Evolutionary conservation across 1,140 invertebrate species (phyloP).

Genomic region (Scaptomyza pallida): DNA sequence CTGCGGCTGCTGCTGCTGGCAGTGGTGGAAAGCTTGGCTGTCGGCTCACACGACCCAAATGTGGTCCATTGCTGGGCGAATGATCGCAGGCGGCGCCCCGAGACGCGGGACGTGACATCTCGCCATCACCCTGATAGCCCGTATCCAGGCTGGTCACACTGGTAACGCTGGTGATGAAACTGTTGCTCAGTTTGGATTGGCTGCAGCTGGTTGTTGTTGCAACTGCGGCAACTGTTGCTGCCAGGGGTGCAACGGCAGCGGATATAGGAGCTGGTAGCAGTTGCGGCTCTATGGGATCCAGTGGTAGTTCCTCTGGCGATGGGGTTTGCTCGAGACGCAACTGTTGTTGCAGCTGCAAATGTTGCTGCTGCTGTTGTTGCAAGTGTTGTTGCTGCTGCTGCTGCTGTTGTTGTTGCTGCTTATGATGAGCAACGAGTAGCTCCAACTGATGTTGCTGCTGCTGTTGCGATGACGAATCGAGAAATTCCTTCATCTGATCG

Average conservation of each 20-base stretch:
- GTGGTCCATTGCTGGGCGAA: slow-evolving; percentile 85
- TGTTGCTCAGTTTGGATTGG: slow-evolving; percentile 86
- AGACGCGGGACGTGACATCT: slow-evolving; percentile 91
- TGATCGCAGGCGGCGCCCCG: slow-evolving; percentile 89
- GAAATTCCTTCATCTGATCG: slow-evolving; percentile 90
- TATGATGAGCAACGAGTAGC: slow-evolving; percentile 73
- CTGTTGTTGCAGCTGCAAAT: slow-evolving; percentile 60
- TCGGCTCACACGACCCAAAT: slow-evolving; percentile 65
- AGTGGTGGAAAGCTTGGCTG: slow-evolving; percentile 78
- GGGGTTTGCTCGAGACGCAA: slow-evolving; percentile 89
- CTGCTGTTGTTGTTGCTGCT: slow-evolving; percentile 19
- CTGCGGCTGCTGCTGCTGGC: slow-evolving; percentile 38
- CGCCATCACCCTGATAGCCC: slow-evolving; percentile 93
- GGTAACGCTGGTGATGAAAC: slow-evolving; percentile 92
- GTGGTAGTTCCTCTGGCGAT: slow-evolving; percentile 91
- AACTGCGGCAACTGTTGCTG: not conserved
- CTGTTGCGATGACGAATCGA: slow-evolving; percentile 69
- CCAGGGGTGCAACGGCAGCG: not conserved
- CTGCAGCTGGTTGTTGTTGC: slow-evolving; percentile 19
- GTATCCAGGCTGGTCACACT: slow-evolving; percentile 93
- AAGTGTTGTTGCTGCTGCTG: slow-evolving; percentile 44
- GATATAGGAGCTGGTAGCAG: slow-evolving; percentile 66
- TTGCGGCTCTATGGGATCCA: slow-evolving; percentile 87
- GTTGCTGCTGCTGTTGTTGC: slow-evolving; percentile 48
- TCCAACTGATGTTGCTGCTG: slow-evolving; percentile 85